Percentiles rank a stretch among this genome's conserved stretches.
phyloP scores from a whole-genome alignment of 2,797 vertebrate species.

The Micrastur ruficollis region DNA sequence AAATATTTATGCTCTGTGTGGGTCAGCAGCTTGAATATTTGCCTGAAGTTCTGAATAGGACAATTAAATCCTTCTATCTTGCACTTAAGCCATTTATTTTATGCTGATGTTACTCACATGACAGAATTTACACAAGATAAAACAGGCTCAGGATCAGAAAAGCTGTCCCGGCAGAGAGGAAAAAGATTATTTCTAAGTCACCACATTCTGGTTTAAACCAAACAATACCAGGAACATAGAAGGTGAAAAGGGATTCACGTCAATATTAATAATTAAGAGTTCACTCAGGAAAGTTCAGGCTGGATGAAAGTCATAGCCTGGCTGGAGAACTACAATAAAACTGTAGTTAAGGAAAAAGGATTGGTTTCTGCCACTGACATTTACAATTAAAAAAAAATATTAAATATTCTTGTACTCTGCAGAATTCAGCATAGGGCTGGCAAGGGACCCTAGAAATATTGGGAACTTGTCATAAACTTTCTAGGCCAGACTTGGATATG shows the following conservation, averaged over 20 bases:
- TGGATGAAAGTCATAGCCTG: not conserved
- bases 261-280: constrained; percentile 26
- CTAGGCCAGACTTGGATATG: not conserved
- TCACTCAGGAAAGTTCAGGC: not conserved
- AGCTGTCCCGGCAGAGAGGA: not conserved
- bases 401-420: not conserved
- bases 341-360: not conserved
- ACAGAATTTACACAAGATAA: not conserved
- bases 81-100: constrained; percentile 1
- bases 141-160: not conserved
- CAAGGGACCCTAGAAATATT: not conserved
- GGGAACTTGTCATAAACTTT: not conserved
- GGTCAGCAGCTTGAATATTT: constrained; percentile 56
- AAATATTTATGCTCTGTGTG: constrained; percentile 39
- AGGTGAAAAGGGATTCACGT: not conserved
- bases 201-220: not conserved
- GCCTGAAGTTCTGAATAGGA: constrained; percentile 17
- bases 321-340: not conserved
- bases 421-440: not conserved
- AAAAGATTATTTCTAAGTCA: not conserved
- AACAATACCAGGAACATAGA: not conserved
- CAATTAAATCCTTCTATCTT: constrained; percentile 48
- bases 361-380: not conserved
- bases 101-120: not conserved
- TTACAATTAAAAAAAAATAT: not conserved